Evolutionary conservation across 2,797 vertebrate genomes (phyloP), one percentile per base, ranked within the genome.

Genomic region (Accipiter minullus): DNA sequence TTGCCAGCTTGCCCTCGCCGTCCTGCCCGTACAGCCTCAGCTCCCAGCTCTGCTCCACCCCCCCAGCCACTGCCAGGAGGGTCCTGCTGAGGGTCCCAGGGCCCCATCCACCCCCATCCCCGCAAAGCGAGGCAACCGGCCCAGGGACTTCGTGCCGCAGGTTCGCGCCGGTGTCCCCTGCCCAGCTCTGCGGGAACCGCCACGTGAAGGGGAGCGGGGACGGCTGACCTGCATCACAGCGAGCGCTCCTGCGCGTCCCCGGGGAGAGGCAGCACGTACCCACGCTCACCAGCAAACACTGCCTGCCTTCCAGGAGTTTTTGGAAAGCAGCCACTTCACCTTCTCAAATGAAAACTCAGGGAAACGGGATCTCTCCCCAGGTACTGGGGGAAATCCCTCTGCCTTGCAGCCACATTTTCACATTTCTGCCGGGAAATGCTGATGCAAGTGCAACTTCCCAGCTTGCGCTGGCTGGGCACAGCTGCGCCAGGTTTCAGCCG

Each of bases 71-170:
- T 29, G 53, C 38, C 6, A 2, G 22, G 36, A 62, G n/a, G 6
- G 8, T 31, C 44, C 77, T 13, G 52, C 62, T 22, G 74, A 12
- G 34, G 44, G n/a, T 34, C 42, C 64, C 12, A 6, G 21, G 22
- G 20, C 25, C 29, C 36, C 63, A 15, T 19, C 40, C 67, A 32
- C 15, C 25, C 20, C 14, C 40, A 44, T 1, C 5, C 58, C 48
- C 7, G 1, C 3, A 1, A 64, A n/a, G 38, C 0, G 9, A 25
- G 34, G 69, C 9, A 4, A n/a, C 20, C 2, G 11, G 25, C 44
- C 73, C 56, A 25, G 40, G 62, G 50, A 6, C 15, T 2, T 22
- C 3, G 0, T 40, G 50, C 40, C 9, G 2, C 26, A 10, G 69
- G 66, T 12, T 36, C 13, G 10, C 32, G 42, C 64, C 4, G 11